Base-by-base conservation (phyloP, 2,888 invertebrate species). In the Heliconius ismenius region DNA sequence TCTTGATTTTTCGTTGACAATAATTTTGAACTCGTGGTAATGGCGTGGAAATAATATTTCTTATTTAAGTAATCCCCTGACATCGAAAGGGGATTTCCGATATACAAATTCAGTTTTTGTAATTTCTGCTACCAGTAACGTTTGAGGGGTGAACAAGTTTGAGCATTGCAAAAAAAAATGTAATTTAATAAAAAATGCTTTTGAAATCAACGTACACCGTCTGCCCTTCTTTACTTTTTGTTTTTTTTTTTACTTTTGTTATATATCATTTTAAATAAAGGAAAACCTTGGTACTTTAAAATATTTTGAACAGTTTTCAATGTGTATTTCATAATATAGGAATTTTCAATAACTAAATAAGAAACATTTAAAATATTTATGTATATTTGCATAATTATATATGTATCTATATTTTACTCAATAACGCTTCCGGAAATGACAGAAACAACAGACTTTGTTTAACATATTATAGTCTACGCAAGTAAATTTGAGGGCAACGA, bases 1-100 rank as follows among this genome's bases (percentile, higher is more conserved):
- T 69, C 10, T 26, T n/a, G 54, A 70, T 11, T 70, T 21, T 49
- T 15, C 21, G 28, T 69, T 26, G 39, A 43, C 9, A 7, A 6
- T 63, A 65, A 32, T 69, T 6, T 63, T 39, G 70, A 62, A 63
- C 24, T 69, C 49, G 2, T 81, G 68, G 80, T 81, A 82, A 73
- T 76, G 81, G 63, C 69, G 28, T 65, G 75, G 76, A 80, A 82
- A 82, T 82, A 81, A 80, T 82, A 80, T 82, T 81, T 82, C 78
- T 80, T 79, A 75, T 79, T 76, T 79, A 81, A 80, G 81, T 83
- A 83, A 83, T 82, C 82, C 81, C 81, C 74, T 78, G 79, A 79
- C 80, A 81, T 82, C 80, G 79, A 81, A 81, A 80, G 80, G 81
- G 81, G 79, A 82, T 82, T 83, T 82, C 80, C 81, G 78, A 82